Conservation (phyloP, 2,113 vertebrate genomes). For the Carlito syrichta region DNA sequence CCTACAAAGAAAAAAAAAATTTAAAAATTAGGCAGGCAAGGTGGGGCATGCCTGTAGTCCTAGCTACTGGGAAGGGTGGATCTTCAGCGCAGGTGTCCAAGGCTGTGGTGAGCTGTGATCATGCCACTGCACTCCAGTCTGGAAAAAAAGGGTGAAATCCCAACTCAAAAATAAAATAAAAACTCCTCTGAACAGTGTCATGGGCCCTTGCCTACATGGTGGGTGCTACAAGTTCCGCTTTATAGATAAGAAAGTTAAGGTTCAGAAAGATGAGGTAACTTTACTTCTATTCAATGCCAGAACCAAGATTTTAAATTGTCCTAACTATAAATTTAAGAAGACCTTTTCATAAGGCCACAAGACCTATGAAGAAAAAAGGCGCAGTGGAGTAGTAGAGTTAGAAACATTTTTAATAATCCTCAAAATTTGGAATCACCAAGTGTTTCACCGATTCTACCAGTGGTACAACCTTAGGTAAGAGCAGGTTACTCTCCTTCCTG, state of each 20-base stretch:
- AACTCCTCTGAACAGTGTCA: background rate
- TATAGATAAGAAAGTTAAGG: background rate
- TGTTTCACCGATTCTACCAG: background rate
- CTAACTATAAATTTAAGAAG: background rate
- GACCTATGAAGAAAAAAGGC: background rate
- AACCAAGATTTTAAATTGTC: background rate
- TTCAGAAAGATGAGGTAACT: background rate
- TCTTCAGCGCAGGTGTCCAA: too few relatives aligned
- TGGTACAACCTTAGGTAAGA: too few relatives aligned
- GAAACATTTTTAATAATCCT: background rate
- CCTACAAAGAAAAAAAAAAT: too few relatives aligned
- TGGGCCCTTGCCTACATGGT: accelerated
- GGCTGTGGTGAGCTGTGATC: too few relatives aligned
- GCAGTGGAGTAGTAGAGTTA: too few relatives aligned
- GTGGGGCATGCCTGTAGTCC: too few relatives aligned
- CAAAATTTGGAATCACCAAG: background rate
- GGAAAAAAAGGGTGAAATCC: too few relatives aligned
- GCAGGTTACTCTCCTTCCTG: background rate
- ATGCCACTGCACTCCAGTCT: too few relatives aligned
- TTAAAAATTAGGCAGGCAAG: too few relatives aligned
- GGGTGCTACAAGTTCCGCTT: background rate
- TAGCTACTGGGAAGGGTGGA: too few relatives aligned
- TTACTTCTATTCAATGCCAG: background rate
- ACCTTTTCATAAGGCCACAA: background rate
- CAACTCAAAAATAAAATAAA: too few relatives aligned